Evolutionary conservation across 1,140 invertebrate genomes (phyloP).

Genomic region (Hyles euphorbiae): DNA sequence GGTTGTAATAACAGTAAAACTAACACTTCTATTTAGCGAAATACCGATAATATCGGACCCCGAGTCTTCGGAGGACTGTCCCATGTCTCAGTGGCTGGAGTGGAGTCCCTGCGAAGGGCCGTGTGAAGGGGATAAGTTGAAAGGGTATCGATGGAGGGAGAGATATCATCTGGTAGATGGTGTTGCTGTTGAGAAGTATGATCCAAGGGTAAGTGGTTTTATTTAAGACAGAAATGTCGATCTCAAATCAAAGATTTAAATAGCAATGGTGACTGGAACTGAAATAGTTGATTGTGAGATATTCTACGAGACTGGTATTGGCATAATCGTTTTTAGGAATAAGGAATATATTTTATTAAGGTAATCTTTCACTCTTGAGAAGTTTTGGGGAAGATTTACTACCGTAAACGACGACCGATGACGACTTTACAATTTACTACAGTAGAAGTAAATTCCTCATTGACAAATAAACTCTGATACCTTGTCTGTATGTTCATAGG

Average conservation of each 20-base stretch:
- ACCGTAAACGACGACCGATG: too few species aligned
- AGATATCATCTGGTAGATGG: constrained; percentile 57
- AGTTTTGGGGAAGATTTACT: too few species aligned
- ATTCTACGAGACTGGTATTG: too few species aligned
- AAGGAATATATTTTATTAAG: too few species aligned
- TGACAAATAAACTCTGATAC: too few species aligned
- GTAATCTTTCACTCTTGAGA: too few species aligned
- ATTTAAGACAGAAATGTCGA: background rate
- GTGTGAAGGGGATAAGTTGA: constrained; percentile 35
- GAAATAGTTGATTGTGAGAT: background rate
- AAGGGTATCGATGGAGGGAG: constrained; percentile 47
- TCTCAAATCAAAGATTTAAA: too few species aligned
- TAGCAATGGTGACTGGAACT: background rate
- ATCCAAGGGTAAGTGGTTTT: constrained; percentile 40
- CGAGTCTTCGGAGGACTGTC: constrained; percentile 48
- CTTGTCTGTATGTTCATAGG: background rate
- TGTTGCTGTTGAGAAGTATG: constrained; percentile 54
- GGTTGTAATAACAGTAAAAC: too few species aligned
- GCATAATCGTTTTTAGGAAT: too few species aligned
- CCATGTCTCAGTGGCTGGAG: constrained; percentile 47
- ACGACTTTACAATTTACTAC: too few species aligned
- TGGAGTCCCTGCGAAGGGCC: constrained; percentile 56
- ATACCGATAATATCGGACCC: constrained; percentile 42
- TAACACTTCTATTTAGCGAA: constrained; percentile 27
- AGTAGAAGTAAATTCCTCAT: too few species aligned